phyloP scores from a whole-genome alignment of 2,113 vertebrate genomes.

The Oreochromis aureus region DNA sequence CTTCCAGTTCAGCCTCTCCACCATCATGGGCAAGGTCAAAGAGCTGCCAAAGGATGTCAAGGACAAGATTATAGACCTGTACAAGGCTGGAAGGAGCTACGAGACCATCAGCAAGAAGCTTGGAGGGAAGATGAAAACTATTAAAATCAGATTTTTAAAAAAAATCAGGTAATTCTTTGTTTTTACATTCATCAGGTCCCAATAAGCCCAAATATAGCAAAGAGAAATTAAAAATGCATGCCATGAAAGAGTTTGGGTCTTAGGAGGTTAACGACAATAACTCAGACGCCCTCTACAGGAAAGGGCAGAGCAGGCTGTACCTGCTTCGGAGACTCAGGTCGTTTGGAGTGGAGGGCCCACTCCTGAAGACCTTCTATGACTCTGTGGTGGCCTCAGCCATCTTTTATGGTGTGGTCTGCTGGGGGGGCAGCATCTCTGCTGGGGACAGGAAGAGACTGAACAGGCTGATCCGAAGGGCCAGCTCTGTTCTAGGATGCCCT shows the following conservation, averaged over 20 bases:
- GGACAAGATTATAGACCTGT: neutral
- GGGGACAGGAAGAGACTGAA: too few species aligned
- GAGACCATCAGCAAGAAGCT: neutral
- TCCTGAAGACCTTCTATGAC: too few species aligned
- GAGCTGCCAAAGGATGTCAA: neutral
- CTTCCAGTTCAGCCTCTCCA: neutral
- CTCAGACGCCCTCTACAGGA: too few species aligned
- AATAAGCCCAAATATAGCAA: neutral
- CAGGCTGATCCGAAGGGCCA: too few species aligned
- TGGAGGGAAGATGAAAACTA: neutral
- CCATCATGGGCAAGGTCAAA: neutral
- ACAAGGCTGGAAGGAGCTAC: neutral
- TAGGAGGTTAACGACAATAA: neutral
- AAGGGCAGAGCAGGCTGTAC: too few species aligned
- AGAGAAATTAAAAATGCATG: neutral
- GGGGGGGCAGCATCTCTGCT: too few species aligned
- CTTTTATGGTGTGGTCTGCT: too few species aligned
- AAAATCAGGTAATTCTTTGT: neutral
- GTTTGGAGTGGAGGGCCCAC: too few species aligned
- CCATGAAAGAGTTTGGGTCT: neutral
- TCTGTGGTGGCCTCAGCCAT: too few species aligned
- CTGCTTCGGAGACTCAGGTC: too few species aligned
- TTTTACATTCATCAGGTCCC: neutral
- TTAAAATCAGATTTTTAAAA: neutral
- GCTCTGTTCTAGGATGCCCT: too few species aligned